Base-by-base conservation (phyloP, 2,888 invertebrate genomes). In the Athrips mouffetella region DNA sequence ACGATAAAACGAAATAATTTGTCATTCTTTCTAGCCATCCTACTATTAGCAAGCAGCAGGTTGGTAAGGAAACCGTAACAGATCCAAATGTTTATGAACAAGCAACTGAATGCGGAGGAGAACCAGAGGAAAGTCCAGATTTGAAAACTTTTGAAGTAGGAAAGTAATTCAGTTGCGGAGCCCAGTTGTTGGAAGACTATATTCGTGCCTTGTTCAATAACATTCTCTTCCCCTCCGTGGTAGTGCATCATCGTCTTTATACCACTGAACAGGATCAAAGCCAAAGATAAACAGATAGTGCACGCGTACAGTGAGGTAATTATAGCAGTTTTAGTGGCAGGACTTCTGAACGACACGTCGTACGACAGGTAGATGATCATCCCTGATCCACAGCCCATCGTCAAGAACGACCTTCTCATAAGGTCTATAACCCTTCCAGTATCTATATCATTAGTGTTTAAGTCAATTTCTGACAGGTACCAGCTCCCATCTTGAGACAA, bases 181-280 rank as follows among this genome's bases (percentile, higher is more conserved):
- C 76, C 80, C 52, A 81, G 83, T 18, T 60, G 53, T 18, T 60
- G 35, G 54, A 85, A 85, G 54, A 64, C 82, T 2, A 60, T 48
- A 55, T 62, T 76, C 1, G 57, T 50, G 1, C 77, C 76, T 4
- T 73, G 51, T 73, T 84, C 85, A 37, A 83, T 59, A 6, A 84
- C 63, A 47, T 76, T 77, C 59, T 75, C 71, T 58, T 84, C 80
- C 62, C 81, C 76, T 0, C 83, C 84, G 45, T 86, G 85, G 54
- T 72, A 85, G 53, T 77, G 85, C 16, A 82, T 76, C 76, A 87
- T 80, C 2, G 76, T 74, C 66, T 80, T 80, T 11, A 85, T 70
- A 10, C 80, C 84, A 48, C 73, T 76, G 52, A 72, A 84, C 2
- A 71, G 57, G 49, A 84, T 73, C 11, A 84, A 61, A 18, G 73